Base-by-base conservation (phyloP, 2,113 vertebrate species). In the Spilogale gracilis region DNA sequence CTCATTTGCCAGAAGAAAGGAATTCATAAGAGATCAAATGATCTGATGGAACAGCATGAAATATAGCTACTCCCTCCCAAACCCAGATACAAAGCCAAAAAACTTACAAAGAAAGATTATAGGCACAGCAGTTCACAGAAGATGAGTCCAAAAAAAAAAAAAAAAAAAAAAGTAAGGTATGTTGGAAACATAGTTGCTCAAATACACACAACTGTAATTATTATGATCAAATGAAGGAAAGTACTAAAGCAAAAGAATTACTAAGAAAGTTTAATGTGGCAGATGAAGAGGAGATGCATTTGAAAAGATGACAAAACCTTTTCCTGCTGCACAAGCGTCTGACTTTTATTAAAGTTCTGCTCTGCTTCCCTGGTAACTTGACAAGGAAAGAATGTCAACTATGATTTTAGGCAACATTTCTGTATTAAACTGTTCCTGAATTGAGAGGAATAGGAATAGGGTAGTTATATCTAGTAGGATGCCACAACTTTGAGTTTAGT, bases 1-100 rank as follows among this genome's bases (percentile, higher is more conserved):
- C 2, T 60, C 4, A 25, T 83, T 92, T 76, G 25, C 9, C 50
- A 76, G 30, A 87, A 81, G 6, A 97, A 93, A 78, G 56, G 16
- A 96, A 67, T 81, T 89, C 30, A 54, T 52, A 61, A 74, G 27
- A 65, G 60, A 79, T 45, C n/a, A 82, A 95, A 95, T 63, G 5
- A 74, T 17, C 6, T 38, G 25, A 83, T 54, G 17, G 32, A 85
- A 82, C 27, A 94, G 25, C 13, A 65, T 87, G 43, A 87, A 83
- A 58, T 65, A 52, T 0, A 87, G 83, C 17, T 73, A 63, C 3
- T 67, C 8, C 74, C 25, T 78, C 18, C 50, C 50, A 89, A 96
- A 88, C 17, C 18, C 30, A 87, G 74, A 48, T 6, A 48, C 21
- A 73, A 73, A 96, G 76, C 54, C 50, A 12, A n/a, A 73, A 67